Evolutionary conservation across 2,113 vertebrate species (phyloP), one percentile per base, ranked within the genome.

Genomic region (Alouatta palliata): DNA sequence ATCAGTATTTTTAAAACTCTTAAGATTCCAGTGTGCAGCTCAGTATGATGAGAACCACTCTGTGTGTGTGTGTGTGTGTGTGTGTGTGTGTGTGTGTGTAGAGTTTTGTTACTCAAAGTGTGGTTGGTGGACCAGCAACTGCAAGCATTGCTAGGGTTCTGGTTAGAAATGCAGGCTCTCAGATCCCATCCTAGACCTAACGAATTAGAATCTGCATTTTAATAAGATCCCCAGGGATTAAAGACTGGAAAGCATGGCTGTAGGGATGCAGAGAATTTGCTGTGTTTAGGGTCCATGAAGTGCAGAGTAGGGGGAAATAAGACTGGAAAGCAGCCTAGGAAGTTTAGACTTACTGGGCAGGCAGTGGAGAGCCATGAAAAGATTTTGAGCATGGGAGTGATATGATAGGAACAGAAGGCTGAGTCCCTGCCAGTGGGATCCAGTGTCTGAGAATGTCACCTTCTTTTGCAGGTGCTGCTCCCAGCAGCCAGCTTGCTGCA

Each of bases 401-500:
- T n/a, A 2, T 43, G 43, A 32, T 56, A n/a, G 68, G 61, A 4
- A 10, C 56, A 8, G 1, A 3, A 49, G 23, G 64, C 82, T 10
- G 68, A 75, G 45, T n/a, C n/a, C 20, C 35, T 37, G 47, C 27
- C 0, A 0, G 10, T 58, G 61, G 61, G 45, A 94, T 49, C 45
- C 5, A 0, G 23, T 4, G 21, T 40, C 77, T 97, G 64, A 82
- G 3, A 71, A 10, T 45, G 61, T 98, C 58, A 37, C 96, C 90
- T 73, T 87, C 88, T 94, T 85, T 97, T 95, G 40, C 98, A 99
- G 99, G 99, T 99, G 58, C 98, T 99, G 93, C 98, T 99, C 91
- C 99, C 99, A 21, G 99, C 99, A 90, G 99, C 99, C 87, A 99
- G 99, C 64, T 98, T 99, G 97, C 98, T 99, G 85, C 99, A 99